phyloP scores from a whole-genome alignment of 2,797 vertebrate species.

The Philypnodon macrostomus region DNA sequence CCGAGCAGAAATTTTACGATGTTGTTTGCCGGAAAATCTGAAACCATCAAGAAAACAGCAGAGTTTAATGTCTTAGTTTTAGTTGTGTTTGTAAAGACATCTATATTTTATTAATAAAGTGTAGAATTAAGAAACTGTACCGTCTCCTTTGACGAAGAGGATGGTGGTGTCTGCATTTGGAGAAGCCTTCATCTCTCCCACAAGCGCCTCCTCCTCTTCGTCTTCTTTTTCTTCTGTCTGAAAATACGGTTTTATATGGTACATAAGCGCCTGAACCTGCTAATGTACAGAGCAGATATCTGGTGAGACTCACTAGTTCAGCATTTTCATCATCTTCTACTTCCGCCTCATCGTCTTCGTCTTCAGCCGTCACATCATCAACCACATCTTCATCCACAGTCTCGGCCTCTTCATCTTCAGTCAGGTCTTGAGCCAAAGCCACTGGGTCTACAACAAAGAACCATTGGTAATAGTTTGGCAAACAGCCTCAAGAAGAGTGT shows the following conservation, averaged over 20 bases:
- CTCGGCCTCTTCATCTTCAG: conserved; percentile 92
- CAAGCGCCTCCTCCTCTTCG: conserved; percentile 82
- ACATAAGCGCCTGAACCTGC: too few species aligned
- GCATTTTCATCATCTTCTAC: conserved; percentile 95
- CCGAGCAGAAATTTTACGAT: conserved; percentile 97
- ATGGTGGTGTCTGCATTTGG: conserved; percentile 96
- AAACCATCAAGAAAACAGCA: fast-evolving
- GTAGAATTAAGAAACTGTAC: too few species aligned
- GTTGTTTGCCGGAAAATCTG: conserved; percentile 96
- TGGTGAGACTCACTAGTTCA: conserved; percentile 83
- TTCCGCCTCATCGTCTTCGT: conserved; percentile 96
- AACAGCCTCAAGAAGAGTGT: too few species aligned
- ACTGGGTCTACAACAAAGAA: too few species aligned
- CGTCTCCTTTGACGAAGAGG: conserved; percentile 96
- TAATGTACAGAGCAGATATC: too few species aligned
- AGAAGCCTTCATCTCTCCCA: conserved; percentile 93
- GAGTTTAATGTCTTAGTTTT: too few species aligned
- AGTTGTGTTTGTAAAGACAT: too few species aligned
- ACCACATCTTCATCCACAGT: conserved; percentile 89
- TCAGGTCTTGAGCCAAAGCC: conserved; percentile 86
- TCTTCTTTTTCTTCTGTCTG: conserved; percentile 94
- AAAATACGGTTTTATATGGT: too few species aligned
- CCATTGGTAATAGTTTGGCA: too few species aligned
- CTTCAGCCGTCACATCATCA: conserved; percentile 84
- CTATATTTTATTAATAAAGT: too few species aligned